Conservation (phyloP, 2,113 vertebrate species). For the Cephalopholis sonnerati region DNA sequence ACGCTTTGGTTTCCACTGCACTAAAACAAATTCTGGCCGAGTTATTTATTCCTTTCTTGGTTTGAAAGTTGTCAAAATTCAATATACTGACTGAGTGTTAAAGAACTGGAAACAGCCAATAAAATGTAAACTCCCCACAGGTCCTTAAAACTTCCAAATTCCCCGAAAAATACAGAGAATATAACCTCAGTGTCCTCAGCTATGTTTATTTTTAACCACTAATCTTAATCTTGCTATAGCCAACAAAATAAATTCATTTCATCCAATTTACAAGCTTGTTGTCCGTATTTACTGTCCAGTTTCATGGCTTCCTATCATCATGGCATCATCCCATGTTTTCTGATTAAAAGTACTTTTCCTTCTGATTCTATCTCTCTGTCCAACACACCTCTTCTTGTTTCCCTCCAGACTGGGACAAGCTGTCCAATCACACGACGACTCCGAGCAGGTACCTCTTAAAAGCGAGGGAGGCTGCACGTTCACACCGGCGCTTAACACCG, state of each 20-base stretch:
- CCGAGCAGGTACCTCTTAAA: conserved; percentile 27
- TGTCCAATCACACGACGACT: conserved; percentile 60
- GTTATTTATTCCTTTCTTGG: too few relatives aligned
- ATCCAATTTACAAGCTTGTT: background rate
- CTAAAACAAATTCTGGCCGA: too few relatives aligned
- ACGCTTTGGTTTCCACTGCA: too few relatives aligned
- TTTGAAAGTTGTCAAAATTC: too few relatives aligned
- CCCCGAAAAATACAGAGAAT: background rate
- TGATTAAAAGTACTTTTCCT: conserved; percentile 24
- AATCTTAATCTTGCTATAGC: background rate
- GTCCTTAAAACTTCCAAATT: background rate
- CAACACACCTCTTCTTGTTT: conserved; percentile 3
- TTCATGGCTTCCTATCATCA: background rate
- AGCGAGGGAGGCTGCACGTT: conserved; percentile 28
- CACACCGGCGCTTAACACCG: conserved; percentile 57
- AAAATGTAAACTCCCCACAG: background rate
- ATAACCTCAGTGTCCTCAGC: background rate
- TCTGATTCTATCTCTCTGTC: conserved; percentile 2
- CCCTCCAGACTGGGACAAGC: conserved; percentile 18
- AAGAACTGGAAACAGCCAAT: background rate
- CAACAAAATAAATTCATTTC: background rate
- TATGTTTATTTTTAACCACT: background rate
- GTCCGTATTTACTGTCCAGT: too few relatives aligned
- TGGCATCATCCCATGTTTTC: background rate
- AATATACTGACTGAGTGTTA: too few relatives aligned